These are phyloP conservation scores for Drosophila seguyi DNA, from an alignment of 1,140 invertebrate genomes.

Conservation along the genomic window DNA sequence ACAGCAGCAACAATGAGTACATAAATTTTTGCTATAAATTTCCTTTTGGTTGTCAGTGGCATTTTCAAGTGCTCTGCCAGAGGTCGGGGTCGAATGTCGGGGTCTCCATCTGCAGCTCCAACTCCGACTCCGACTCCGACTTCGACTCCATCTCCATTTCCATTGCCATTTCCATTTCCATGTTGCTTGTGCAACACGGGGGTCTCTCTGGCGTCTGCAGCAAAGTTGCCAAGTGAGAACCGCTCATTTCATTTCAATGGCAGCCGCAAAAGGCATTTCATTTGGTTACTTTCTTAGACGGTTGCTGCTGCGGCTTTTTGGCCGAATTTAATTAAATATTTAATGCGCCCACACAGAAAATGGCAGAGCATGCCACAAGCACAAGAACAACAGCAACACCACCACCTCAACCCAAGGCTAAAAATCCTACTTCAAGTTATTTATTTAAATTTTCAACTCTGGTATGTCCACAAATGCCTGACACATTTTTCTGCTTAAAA, in stretches of 20 bases:
- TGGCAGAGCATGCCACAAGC: conserved; percentile 11
- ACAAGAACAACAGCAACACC: not conserved
- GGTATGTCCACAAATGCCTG: not conserved
- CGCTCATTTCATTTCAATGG: conserved; percentile 76
- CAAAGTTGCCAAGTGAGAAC: conserved; percentile 7
- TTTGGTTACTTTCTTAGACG: conserved; percentile 71
- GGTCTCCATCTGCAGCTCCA: conserved; percentile 26
- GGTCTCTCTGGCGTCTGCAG: conserved; percentile 1
- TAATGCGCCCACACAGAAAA: conserved; percentile 44
- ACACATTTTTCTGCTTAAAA: too few relatives aligned
- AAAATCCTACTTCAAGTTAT: not conserved
- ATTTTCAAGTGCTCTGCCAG: conserved; percentile 69
- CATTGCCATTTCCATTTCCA: conserved; percentile 1
- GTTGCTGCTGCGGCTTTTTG: conserved; percentile 61
- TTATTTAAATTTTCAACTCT: not conserved
- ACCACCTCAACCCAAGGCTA: not conserved
- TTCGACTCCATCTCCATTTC: not conserved
- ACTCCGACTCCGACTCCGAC: not conserved
- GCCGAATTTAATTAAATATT: conserved; percentile 80
- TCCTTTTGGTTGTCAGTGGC: conserved; percentile 81
- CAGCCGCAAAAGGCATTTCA: conserved; percentile 76
- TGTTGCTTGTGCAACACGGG: not conserved
- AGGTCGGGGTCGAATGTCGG: conserved; percentile 48
- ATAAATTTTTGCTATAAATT: conserved; percentile 82
- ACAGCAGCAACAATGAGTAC: conserved; percentile 64